Base-by-base conservation (phyloP, 1,140 invertebrate species). In the Drosophila santomea region DNA sequence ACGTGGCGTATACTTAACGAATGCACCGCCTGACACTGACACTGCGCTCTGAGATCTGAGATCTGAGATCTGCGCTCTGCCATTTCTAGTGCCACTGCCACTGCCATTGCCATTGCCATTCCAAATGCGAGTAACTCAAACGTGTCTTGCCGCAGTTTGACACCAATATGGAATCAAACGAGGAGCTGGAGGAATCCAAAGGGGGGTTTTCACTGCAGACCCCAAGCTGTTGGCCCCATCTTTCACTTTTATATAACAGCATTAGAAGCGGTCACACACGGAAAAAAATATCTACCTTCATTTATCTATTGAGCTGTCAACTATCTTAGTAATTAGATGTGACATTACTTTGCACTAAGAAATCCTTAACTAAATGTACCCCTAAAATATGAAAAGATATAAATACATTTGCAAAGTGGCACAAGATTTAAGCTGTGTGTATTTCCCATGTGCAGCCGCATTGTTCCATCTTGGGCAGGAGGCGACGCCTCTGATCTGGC, bases 1-100 rank as follows among this genome's bases (percentile, higher is more conserved):
- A 63, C 80, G 64, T 76, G 83, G 83, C 83, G 83, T 89, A 89
- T 88, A 88, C 83, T 88, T 88, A 88, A 88, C 84, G 67, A 88
- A 85, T 74, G 75, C 74, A 35, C 36, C 62, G 77, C 66, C 80
- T 85, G 81, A 85, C 81, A 85, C 81, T 77, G 80, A 67, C 80
- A 61, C 59, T 81, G 79, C 61, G 44, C 45, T 50, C 32, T 52
- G 43, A 32, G 32, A 32, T 32, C 32, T 52, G 43, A 32, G 32
- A 32, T 32, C 32, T 32, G 32, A 17, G 17, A 32, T 32, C 32
- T 32, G 32, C 32, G 8, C 32, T 32, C 32, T 32, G 32, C 32
- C 32, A 32, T 32, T 32, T 32, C 32, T 10, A 32, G 8, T 32
- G 32, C 25, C 25, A 25, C 4, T 25, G 25, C 48, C 44, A 25